These are phyloP conservation scores for Drosophila tsacasi DNA, from an alignment of 1,140 invertebrate genomes.

Conservation along the genomic window DNA sequence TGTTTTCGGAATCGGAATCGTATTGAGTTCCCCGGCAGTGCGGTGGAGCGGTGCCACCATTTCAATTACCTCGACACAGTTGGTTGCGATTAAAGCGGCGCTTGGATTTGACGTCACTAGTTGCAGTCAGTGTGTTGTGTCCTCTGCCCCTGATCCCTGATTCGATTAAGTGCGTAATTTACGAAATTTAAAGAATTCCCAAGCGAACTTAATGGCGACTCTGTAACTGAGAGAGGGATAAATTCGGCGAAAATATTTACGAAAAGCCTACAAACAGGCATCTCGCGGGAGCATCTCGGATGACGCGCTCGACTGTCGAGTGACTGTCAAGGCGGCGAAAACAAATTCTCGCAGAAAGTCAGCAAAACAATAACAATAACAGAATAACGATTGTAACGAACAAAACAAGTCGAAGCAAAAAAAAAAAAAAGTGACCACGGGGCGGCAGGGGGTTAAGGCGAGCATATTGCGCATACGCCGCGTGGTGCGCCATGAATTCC, in stretches of 20 bases:
- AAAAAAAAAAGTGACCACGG: constrained; percentile 23
- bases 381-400: constrained; percentile 56
- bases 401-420: constrained; percentile 33
- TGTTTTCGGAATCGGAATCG: constrained; percentile 19
- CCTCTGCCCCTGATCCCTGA: constrained; percentile 16
- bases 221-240: neutral
- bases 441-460: constrained; percentile 16
- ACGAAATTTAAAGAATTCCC: neutral
- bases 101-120: constrained; percentile 31
- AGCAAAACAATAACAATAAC: constrained; percentile 67
- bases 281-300: constrained; percentile 23
- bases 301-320: constrained; percentile 50
- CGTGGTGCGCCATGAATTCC: constrained; percentile 46
- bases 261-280: constrained; percentile 7
- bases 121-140: neutral
- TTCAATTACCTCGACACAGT: constrained; percentile 56
- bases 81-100: constrained; percentile 41
- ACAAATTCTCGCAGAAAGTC: constrained; percentile 41
- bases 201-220: neutral
- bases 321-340: constrained; percentile 67
- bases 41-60: constrained; percentile 18
- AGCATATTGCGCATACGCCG: constrained; percentile 70
- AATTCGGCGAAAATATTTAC: constrained; percentile 60
- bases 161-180: constrained; percentile 24
- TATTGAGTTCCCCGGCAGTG: constrained; percentile 5